These are phyloP conservation scores for Horisme vitalbata DNA, from an alignment of 2,888 invertebrate species.

Conservation along the genomic window DNA sequence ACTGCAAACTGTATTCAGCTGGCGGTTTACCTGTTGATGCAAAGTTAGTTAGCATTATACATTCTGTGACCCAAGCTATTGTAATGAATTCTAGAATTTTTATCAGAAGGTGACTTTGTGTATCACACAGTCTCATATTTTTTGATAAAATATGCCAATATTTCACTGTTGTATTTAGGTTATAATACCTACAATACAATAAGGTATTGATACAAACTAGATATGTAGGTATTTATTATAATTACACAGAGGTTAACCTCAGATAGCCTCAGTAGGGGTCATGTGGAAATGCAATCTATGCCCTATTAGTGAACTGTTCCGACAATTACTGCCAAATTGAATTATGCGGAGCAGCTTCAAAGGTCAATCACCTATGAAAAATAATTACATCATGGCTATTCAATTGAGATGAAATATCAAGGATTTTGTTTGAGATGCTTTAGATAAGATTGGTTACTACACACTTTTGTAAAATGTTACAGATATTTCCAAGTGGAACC, in stretches of 20 bases:
- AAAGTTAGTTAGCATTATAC: conserved; percentile 26
- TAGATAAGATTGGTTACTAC: too few relatives aligned
- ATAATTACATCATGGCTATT: too few relatives aligned
- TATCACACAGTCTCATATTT: conserved; percentile 2
- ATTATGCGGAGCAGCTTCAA: not conserved
- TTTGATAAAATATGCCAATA: conserved; percentile 2
- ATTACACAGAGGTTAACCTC: conserved; percentile 6
- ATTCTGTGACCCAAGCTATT: conserved; percentile 10
- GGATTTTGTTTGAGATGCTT: too few relatives aligned
- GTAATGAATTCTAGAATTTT: conserved; percentile 13
- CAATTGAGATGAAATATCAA: too few relatives aligned
- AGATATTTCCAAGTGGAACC: not conserved
- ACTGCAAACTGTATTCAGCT: conserved; percentile 91
- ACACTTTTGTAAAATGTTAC: not conserved
- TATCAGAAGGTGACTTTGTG: not conserved
- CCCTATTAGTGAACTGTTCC: not conserved
- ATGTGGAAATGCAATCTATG: conserved; percentile 10
- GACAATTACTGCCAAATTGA: not conserved
- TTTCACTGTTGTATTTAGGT: conserved; percentile 14
- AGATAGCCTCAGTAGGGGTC: conserved; percentile 21
- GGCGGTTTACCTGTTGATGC: conserved; percentile 87
- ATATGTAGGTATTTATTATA: too few relatives aligned
- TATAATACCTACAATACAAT: conserved; percentile 12
- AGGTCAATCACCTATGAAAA: not conserved
- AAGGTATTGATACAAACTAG: conserved; percentile 16